A percentile compares a stretch with the other conserved stretches of the same genome.
These are phyloP conservation scores for Pissodes strobi DNA, from an alignment of 1,140 invertebrate species.

Conservation along the genomic window DNA sequence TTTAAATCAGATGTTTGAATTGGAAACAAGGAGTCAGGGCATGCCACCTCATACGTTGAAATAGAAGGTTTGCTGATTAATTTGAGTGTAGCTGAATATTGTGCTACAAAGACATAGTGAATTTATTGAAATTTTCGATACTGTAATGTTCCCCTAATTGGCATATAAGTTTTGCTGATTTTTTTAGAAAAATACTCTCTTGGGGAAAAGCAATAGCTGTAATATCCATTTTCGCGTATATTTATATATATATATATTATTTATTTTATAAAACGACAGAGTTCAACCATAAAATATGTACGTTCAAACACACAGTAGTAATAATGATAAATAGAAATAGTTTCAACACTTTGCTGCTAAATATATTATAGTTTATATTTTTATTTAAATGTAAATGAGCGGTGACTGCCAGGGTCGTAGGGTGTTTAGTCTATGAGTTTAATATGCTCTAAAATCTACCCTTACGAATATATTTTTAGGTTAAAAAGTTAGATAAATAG, in stretches of 20 bases:
- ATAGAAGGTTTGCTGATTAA: too few species aligned
- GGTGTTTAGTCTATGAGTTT: slow-evolving; percentile 34
- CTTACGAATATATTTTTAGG: slow-evolving; percentile 37
- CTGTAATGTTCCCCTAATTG: too few species aligned
- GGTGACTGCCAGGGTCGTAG: slow-evolving; percentile 53
- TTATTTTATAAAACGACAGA: slow-evolving; percentile 39
- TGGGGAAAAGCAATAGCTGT: too few species aligned
- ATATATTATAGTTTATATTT: slow-evolving; percentile 48
- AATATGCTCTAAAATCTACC: slow-evolving; percentile 37
- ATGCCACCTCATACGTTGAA: too few species aligned
- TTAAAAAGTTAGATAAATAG: slow-evolving; percentile 52
- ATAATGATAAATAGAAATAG: slow-evolving; percentile 52
- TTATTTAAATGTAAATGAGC: slow-evolving; percentile 55
- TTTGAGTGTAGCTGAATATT: too few species aligned
- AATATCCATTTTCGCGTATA: not conserved
- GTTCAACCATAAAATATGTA: slow-evolving; percentile 48
- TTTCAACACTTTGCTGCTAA: slow-evolving; percentile 52
- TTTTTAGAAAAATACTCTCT: too few species aligned
- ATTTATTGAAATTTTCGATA: too few species aligned
- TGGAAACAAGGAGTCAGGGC: too few species aligned
- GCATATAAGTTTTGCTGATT: too few species aligned
- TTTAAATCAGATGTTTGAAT: too few species aligned
- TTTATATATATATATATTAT: slow-evolving; percentile 17
- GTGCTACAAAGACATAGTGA: too few species aligned
- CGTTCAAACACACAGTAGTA: slow-evolving; percentile 48